Evolutionary conservation across 1,140 invertebrate species (phyloP).

Genomic region (Philotrypesis tridentata): DNA sequence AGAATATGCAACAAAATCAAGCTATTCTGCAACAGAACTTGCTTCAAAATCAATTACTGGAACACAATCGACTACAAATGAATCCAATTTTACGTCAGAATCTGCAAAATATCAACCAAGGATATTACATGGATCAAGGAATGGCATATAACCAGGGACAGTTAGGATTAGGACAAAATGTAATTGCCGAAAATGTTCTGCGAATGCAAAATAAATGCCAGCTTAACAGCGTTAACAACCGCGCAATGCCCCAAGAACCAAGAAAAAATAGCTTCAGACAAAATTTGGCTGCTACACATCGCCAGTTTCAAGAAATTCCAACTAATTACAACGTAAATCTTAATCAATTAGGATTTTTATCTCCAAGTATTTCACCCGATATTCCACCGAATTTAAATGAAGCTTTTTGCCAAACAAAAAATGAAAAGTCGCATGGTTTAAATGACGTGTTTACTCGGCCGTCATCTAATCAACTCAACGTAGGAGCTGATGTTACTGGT

Average conservation of each 20-base stretch:
- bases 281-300: conserved; percentile 53
- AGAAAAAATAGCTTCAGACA: conserved; percentile 56
- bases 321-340: conserved; percentile 52
- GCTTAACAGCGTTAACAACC: conserved; percentile 53
- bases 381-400: conserved; percentile 68
- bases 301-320: conserved; percentile 51
- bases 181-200: conserved; percentile 58
- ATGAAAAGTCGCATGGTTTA: conserved; percentile 60
- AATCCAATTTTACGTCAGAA: conserved; percentile 61
- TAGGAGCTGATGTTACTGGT: conserved; percentile 60
- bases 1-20: conserved; percentile 71
- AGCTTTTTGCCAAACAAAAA: conserved; percentile 64
- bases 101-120: conserved; percentile 57
- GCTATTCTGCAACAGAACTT: conserved; percentile 62
- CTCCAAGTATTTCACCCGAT: conserved; percentile 64
- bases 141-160: conserved; percentile 44
- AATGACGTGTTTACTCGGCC: conserved; percentile 64
- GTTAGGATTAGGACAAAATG: conserved; percentile 48
- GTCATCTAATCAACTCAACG: conserved; percentile 49
- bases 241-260: conserved; percentile 68
- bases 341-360: conserved; percentile 53
- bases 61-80: conserved; percentile 57
- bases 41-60: conserved; percentile 61
- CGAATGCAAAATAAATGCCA: conserved; percentile 58
- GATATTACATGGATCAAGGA: conserved; percentile 46